Base-by-base conservation (phyloP, 1,140 invertebrate species). In the Drosophila pectinifera region DNA sequence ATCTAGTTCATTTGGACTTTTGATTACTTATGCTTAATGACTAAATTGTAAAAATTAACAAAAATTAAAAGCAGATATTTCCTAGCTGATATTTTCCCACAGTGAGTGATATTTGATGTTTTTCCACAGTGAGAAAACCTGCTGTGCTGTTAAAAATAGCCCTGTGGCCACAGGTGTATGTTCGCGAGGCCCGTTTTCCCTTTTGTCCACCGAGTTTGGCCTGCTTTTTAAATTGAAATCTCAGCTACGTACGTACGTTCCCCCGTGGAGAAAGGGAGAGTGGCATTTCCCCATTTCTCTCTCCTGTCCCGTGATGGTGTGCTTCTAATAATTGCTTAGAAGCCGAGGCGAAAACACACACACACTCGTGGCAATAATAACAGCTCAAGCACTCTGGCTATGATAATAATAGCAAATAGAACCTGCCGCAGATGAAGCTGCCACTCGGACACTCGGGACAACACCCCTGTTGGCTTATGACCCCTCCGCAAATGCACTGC, bases 251-350 rank as follows among this genome's bases (percentile, higher is more conserved):
- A 16, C 34, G 42, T 53, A 20, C 26, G 5, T 8, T 56, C 5
- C 48, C 59, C 64, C 24, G 14, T n/a, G 24, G 39, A 16, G 42
- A 70, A 46, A 48, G 34, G 20, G 26, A 70, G 42, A 69, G 63
- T 46, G 43, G 28, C 20, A 26, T 34, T 38, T 16, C 34, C 14
- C 54, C 4, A 8, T 49, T 31, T 45, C 13, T 34, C 13, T 34
- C 34, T 20, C 28, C 16, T 5, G 22, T 38, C 59, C 42, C 42
- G 2, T 31, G 48, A 31, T 56, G 70, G n/a, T 51, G 68, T 34
- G 69, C 57, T 73, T 84, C 76, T 79, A 88, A 78, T 86, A 88
- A 86, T 86, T 86, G 82, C 83, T 86, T 88, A 79, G 83, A 55
- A 64, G 65, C 65, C 61, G n/a, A 14, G 5, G 57, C 46, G 34